These are phyloP conservation scores for Seira sanloemensis DNA, from an alignment of 2,888 invertebrate genomes.

Conservation along the genomic window DNA sequence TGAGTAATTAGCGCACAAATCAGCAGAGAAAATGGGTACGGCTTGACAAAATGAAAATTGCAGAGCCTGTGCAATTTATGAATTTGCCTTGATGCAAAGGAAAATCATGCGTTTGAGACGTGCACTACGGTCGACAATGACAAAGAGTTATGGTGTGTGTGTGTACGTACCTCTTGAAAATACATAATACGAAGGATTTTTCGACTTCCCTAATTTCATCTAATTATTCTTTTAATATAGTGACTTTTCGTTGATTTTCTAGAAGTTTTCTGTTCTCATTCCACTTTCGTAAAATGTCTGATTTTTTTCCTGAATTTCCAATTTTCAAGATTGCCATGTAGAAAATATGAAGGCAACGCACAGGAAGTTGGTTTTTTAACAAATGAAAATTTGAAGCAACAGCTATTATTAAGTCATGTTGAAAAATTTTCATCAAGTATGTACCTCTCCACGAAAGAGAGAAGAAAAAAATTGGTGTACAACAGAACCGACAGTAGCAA, in stretches of 20 bases:
- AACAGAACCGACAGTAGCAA: background rate
- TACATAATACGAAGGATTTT: background rate
- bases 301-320: background rate
- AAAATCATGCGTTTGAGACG: slow-evolving; percentile 26
- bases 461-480: background rate
- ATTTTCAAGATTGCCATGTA: background rate
- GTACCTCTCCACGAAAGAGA: background rate
- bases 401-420: slow-evolving; percentile 11
- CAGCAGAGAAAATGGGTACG: slow-evolving; percentile 12
- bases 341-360: background rate
- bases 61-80: slow-evolving; percentile 14
- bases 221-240: background rate
- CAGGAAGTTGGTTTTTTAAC: slow-evolving; percentile 10
- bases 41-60: slow-evolving; percentile 33
- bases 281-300: too few species aligned
- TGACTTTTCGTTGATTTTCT: background rate
- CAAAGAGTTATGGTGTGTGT: background rate
- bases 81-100: slow-evolving; percentile 30
- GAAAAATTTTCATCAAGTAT: slow-evolving; percentile 10
- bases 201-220: background rate
- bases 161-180: background rate
- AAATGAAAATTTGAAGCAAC: background rate
- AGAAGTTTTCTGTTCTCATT: background rate
- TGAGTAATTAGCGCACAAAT: slow-evolving; percentile 24
- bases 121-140: background rate